These are phyloP conservation scores for Anneissia japonica DNA, from an alignment of 35 echinoderm and acorn worm species.

Conservation along the genomic window DNA sequence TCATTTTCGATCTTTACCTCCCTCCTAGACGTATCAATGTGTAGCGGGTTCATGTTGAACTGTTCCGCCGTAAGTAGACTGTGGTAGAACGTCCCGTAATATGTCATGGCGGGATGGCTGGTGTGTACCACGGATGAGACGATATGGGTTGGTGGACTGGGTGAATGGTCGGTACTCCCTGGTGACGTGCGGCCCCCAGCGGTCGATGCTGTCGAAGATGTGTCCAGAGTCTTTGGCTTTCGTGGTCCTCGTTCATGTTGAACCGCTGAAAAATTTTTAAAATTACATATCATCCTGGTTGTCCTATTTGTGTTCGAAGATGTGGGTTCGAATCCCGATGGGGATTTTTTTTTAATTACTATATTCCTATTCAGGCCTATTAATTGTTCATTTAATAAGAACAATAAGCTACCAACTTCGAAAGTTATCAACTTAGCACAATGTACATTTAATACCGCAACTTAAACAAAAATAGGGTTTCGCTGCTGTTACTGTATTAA, in stretches of 20 bases:
- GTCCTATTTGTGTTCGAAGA: no score
- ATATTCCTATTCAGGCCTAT: no score
- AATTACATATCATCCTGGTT: no score
- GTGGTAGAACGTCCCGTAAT: slow-evolving; percentile 98
- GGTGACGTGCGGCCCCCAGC: slow-evolving; percentile 7
- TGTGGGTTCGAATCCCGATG: no score
- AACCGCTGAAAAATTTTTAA: slow-evolving; percentile 69
- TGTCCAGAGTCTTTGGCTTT: slow-evolving; percentile 57
- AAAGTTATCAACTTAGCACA: no score
- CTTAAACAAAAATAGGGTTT: no score
- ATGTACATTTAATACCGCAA: no score
- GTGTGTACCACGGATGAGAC: slow-evolving; percentile 5
- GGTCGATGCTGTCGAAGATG: not conserved
- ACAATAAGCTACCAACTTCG: no score
- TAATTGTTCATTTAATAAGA: no score
- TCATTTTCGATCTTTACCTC: not conserved
- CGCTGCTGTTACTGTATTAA: no score
- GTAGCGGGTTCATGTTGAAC: slow-evolving; percentile 74
- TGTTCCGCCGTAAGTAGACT: slow-evolving; percentile 91
- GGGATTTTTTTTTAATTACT: no score
- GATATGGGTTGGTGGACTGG: slow-evolving; percentile 12
- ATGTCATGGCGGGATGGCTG: slow-evolving; percentile 45
- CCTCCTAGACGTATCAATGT: not conserved
- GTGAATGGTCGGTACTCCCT: slow-evolving; percentile 14
- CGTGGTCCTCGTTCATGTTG: slow-evolving; percentile 95